Evolutionary conservation across 23 tunicate species (phyloP), one percentile per base, ranked within the genome.

Genomic region (Oikopleura albicans): DNA sequence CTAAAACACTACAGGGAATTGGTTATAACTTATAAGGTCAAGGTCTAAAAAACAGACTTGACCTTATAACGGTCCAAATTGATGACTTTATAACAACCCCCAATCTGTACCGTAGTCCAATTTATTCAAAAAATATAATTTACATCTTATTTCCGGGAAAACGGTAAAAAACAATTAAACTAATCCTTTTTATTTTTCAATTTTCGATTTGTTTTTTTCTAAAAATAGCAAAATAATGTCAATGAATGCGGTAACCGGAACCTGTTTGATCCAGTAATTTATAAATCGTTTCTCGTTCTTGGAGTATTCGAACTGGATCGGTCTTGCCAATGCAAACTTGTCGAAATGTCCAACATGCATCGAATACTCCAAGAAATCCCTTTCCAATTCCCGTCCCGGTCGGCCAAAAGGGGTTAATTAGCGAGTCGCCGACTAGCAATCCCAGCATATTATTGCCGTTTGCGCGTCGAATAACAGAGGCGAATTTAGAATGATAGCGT

Each of bases 351-450:
- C 99, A 95, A 0, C 76, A 86, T 0, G 89, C 57, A 49, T 95
- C 99, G 66, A 88, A 91, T 36, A 89, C 97, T 39, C 92, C 96
- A 0, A 95, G 40, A 87, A 95, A 95, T 0, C 99, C 99, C 28
- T 93, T 90, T 0, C 92, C 96, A 83, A 90, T 88, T 0, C 99
- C 99, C n/a, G 99, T 95, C 2, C 99, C 99, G 86, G 86, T 88
- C 34, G 99, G 99, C 99, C 99, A 95, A 75, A 95, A 95, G n/a
- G 99, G 99, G 88, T 91, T 95, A 2, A 95, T 63, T 57, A 95
- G 40, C 76, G 92, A 87, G 87, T 95, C 99, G 12, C 99, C 99
- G 39, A 95, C 99, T 0, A 95, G 86, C 37, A 87, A 88, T 28
- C 85, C 84, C 39, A 95, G 86, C 27, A 95, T 76, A 56, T 90